Evolutionary conservation across 1,140 invertebrate genomes (phyloP).

Genomic region (Sminthurides bifidus): DNA sequence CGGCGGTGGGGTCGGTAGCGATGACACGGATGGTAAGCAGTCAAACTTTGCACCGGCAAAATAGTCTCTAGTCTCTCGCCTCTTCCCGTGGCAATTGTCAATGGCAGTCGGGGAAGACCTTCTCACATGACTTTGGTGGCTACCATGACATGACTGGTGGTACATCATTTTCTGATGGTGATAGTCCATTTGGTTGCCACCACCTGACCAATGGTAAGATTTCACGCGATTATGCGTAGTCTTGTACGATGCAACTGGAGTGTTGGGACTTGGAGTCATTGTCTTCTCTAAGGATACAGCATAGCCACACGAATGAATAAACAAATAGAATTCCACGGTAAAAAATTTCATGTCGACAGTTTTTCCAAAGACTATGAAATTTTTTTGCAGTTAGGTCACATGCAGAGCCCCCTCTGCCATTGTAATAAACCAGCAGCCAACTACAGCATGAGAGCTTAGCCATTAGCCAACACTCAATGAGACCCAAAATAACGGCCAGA

Average conservation of each 20-base stretch:
- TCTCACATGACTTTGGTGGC: background rate
- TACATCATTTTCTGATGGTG: background rate
- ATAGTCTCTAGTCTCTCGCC: slow-evolving; percentile 4
- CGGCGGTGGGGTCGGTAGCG: slow-evolving; percentile 22
- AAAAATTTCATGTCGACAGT: no score
- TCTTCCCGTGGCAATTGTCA: background rate
- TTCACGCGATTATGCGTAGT: background rate
- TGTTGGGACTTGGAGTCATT: slow-evolving; percentile 10
- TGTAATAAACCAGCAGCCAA: no score
- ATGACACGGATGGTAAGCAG: slow-evolving; percentile 12
- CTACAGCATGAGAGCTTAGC: no score
- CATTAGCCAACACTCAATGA: no score
- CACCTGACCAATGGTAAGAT: background rate
- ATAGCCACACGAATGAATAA: no score
- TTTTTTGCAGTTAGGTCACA: no score
- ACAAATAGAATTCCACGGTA: no score
- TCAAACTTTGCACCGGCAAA: slow-evolving; percentile 30
- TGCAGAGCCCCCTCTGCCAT: no score
- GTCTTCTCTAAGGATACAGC: no score
- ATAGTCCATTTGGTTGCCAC: background rate
- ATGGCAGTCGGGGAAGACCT: background rate
- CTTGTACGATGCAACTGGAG: background rate
- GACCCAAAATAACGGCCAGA: no score
- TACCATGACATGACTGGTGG: background rate
- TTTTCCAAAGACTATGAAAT: no score